Base-by-base conservation (phyloP, 1,140 invertebrate species). In the Sinonovacula constricta region DNA sequence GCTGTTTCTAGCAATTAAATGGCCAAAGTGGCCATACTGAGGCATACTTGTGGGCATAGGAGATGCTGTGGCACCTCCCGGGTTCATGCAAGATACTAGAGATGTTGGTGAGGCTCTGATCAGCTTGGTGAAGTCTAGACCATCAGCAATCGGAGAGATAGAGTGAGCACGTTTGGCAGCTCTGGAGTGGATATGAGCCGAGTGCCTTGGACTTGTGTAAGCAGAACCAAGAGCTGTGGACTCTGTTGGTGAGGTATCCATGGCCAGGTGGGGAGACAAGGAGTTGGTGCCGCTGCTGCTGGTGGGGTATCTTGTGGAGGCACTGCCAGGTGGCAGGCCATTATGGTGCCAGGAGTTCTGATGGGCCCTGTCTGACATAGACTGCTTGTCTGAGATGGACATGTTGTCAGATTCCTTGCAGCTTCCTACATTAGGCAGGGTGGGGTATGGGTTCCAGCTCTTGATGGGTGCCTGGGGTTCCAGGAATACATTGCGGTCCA, bases 91-190 rank as follows among this genome's bases (percentile, higher is more conserved):
- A n/a, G 96, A 96, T 30, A 95, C 95, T 71, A 99, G 91, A 45
- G 97, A 98, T 82, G 97, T 98, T 0, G 97, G 97, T 15, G 97
- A 98, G 83, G 97, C 97, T 79, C 97, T 93, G 83, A 99, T 98
- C 93, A 98, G 95, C 49, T 96, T 96, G 86, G 96, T 97, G 87
- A 97, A 97, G 22, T 90, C 78, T 86, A 98, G 94, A 14, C 96
- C 96, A 89, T 98, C 97, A 0, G 97, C 97, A 85, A 98, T 97
- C 0, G 97, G 97, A 15, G 97, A 98, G 89, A 96, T 96, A 57
- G 97, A 98, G 0, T 98, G 92, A 0, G 97, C 97, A 57, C 97
- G 92, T 88, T 99, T 99, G 33, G 84, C 81, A 5, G 74, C 70
- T 33, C 87, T 77, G 12, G 83, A 82, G 45, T 81, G 70, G n/a